Percentiles rank a stretch among this genome's conserved stretches.
phyloP scores from a whole-genome alignment of 2,113 vertebrate genomes.

The Paramisgurnus dabryanus region DNA sequence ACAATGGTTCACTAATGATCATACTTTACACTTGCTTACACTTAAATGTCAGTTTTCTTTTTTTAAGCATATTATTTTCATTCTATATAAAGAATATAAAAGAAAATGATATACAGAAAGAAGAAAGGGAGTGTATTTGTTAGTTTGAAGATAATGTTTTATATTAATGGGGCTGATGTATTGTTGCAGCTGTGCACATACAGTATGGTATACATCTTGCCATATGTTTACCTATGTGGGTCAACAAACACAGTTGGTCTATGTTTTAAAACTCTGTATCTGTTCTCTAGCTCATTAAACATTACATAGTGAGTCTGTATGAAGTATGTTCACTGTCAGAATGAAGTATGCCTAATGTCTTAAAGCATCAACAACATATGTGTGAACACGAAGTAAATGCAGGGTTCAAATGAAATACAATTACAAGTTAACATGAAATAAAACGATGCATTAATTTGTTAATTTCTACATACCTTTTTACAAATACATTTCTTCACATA shows the following conservation, averaged over 20 bases:
- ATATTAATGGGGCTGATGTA: background rate
- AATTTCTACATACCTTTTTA: too few relatives aligned
- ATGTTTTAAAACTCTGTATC: conserved; percentile 13
- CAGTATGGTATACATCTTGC: conserved; percentile 3
- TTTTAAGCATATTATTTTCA: too few relatives aligned
- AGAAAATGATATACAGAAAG: too few relatives aligned
- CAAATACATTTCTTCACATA: too few relatives aligned
- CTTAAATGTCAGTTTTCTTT: background rate
- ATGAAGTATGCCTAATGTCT: background rate
- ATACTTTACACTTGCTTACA: background rate
- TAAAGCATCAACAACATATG: background rate
- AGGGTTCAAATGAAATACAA: background rate
- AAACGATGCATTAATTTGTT: too few relatives aligned
- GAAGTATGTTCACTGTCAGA: background rate
- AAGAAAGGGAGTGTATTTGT: background rate
- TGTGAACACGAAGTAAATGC: background rate
- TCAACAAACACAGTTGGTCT: conserved; percentile 34
- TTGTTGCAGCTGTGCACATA: background rate
- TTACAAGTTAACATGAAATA: background rate
- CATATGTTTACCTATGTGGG: conserved; percentile 43
- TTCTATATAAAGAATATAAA: too few relatives aligned
- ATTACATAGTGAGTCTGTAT: background rate
- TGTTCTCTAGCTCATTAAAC: conserved; percentile 11
- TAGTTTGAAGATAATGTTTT: background rate
- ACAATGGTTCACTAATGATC: conserved; percentile 1